A percentile compares a stretch with the other conserved stretches of the same genome.
phyloP scores from a whole-genome alignment of 1,140 invertebrate genomes.

The Leptinotarsa defecta region DNA sequence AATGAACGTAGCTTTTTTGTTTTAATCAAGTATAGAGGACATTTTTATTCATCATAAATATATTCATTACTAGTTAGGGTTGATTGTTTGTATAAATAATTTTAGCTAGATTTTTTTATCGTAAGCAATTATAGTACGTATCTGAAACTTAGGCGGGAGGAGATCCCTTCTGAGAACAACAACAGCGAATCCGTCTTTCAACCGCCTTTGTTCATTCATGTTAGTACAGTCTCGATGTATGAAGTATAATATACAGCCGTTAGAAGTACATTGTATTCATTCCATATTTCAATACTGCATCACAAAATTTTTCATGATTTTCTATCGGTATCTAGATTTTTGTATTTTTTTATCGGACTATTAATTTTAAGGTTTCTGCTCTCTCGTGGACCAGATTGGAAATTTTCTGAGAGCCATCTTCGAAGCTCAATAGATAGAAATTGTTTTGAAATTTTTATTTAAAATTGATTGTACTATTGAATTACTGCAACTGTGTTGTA shows the following conservation, averaged over 20 bases:
- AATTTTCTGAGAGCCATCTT: conserved; percentile 33
- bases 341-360: conserved; percentile 51
- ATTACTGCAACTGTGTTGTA: conserved; percentile 54
- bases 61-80: conserved; percentile 53
- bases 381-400: conserved; percentile 5
- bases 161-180: conserved; percentile 16
- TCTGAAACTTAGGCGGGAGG: conserved; percentile 36
- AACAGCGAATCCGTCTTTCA: conserved; percentile 11
- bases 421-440: conserved; percentile 51
- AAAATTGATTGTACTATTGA: conserved; percentile 47
- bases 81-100: conserved; percentile 56
- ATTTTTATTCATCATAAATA: conserved; percentile 47
- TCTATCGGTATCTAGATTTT: conserved; percentile 48
- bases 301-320: conserved; percentile 39
- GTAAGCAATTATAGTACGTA: conserved; percentile 51
- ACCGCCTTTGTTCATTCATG: conserved; percentile 40
- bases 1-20: conserved; percentile 48
- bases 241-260: conserved; percentile 48
- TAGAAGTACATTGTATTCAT: conserved; percentile 55
- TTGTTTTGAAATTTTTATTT: conserved; percentile 47
- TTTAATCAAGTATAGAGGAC: conserved; percentile 48
- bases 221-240: conserved; percentile 54
- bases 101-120: conserved; percentile 55
- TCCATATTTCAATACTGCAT: conserved; percentile 49
- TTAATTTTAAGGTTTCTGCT: conserved; percentile 36